These are phyloP conservation scores for Acanthochromis polyacanthus DNA, from an alignment of 2,113 vertebrate species.

Conservation along the genomic window DNA sequence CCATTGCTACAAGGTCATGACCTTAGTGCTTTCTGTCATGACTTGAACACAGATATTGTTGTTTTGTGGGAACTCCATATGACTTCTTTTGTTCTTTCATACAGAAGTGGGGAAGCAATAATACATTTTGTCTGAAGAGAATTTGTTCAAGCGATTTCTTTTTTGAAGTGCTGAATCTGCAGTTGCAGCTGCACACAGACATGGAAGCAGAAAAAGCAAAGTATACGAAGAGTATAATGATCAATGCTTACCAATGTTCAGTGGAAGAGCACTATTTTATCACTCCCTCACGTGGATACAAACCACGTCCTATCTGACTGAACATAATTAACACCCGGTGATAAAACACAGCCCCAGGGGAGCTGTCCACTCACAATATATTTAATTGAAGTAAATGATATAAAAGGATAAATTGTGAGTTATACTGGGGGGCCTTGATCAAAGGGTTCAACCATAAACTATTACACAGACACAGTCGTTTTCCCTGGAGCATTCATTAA, in stretches of 20 bases:
- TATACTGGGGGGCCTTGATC: slow-evolving; percentile 52
- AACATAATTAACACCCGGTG: slow-evolving; percentile 77
- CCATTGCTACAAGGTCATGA: background rate
- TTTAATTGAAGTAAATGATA: slow-evolving; percentile 83
- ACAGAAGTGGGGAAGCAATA: slow-evolving; percentile 12
- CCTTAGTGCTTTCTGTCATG: background rate
- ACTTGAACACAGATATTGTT: background rate
- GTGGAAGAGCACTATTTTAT: slow-evolving; percentile 28
- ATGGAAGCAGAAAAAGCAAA: background rate
- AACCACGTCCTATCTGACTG: slow-evolving; percentile 64
- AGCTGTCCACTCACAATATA: slow-evolving; percentile 80
- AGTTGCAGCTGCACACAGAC: slow-evolving; percentile 12
- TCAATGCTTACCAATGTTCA: slow-evolving; percentile 18
- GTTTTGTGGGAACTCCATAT: background rate
- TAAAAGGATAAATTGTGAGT: slow-evolving; percentile 77
- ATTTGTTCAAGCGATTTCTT: too few species aligned
- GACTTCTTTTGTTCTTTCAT: slow-evolving; percentile 1
- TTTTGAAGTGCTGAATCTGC: background rate
- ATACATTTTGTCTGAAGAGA: slow-evolving; percentile 16
- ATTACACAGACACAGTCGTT: slow-evolving; percentile 64
- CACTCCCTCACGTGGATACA: slow-evolving; percentile 36
- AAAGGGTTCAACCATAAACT: slow-evolving; percentile 66
- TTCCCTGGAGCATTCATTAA: slow-evolving; percentile 70
- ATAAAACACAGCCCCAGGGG: slow-evolving; percentile 72
- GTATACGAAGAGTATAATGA: background rate